Conservation (phyloP, 2,888 invertebrate genomes). For the Leucophora obtusa region DNA sequence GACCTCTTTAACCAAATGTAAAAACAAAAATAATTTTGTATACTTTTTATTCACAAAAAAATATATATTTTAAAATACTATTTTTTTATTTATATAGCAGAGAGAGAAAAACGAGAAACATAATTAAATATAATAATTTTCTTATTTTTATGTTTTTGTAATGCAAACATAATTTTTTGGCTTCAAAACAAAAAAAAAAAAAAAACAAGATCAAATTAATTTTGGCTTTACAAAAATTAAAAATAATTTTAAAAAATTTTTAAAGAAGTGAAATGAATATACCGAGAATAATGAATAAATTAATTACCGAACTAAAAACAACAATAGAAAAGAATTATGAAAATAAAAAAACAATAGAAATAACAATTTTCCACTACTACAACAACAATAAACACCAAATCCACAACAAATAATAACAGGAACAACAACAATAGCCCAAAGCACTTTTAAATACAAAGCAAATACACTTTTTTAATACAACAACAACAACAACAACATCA, state of each 20-base stretch:
- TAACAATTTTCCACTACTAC: slow-evolving; percentile 38
- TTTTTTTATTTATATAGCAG: slow-evolving; percentile 10
- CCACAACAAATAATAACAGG: slow-evolving; percentile 58
- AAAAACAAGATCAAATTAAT: neutral
- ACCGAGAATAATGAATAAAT: slow-evolving; percentile 68
- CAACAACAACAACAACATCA: slow-evolving; percentile 44
- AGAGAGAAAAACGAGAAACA: slow-evolving; percentile 40
- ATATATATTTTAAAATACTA: neutral
- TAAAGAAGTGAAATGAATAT: slow-evolving; percentile 61
- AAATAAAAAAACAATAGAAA: slow-evolving; percentile 27
- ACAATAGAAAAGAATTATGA: slow-evolving; percentile 1
- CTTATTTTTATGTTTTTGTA: slow-evolving; percentile 17
- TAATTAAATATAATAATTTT: slow-evolving; percentile 36
- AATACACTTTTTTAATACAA: neutral
- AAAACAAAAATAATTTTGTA: slow-evolving; percentile 36
- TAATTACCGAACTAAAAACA: slow-evolving; percentile 59
- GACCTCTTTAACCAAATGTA: slow-evolving; percentile 69
- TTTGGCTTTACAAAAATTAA: slow-evolving; percentile 38
- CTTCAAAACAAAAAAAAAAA: slow-evolving; percentile 25
- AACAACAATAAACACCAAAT: slow-evolving; percentile 46
- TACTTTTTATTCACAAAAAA: slow-evolving; percentile 6
- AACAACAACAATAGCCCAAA: slow-evolving; percentile 63
- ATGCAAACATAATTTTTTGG: slow-evolving; percentile 52
- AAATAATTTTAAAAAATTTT: slow-evolving; percentile 56
- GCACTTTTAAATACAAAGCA: slow-evolving; percentile 58